These are phyloP conservation scores for Nesoenas mayeri DNA, from an alignment of 2,113 vertebrate species.

Conservation along the genomic window DNA sequence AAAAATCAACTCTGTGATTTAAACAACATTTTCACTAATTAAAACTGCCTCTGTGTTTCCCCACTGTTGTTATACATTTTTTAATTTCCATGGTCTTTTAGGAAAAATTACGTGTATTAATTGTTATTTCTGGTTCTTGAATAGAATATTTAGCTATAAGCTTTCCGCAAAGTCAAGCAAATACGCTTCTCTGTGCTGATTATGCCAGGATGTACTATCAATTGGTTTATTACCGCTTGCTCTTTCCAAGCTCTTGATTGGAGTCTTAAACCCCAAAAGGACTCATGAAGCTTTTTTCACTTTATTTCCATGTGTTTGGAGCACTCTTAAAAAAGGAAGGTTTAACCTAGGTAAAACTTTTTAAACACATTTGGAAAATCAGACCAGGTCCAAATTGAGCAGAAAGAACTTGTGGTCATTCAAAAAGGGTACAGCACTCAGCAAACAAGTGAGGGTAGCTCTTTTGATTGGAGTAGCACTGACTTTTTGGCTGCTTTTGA, in stretches of 20 bases:
- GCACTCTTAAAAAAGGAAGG: slow-evolving; percentile 39
- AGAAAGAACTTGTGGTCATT: background rate
- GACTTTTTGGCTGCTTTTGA: background rate
- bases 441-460: background rate
- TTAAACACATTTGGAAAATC: slow-evolving; percentile 13
- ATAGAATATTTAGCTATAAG: background rate
- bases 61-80: background rate
- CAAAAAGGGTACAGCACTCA: background rate
- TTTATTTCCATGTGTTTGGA: slow-evolving; percentile 31
- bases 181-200: background rate
- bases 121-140: slow-evolving; percentile 14
- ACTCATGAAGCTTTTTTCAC: slow-evolving; percentile 58
- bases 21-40: slow-evolving; percentile 23
- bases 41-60: background rate
- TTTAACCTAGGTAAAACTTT: slow-evolving; percentile 44
- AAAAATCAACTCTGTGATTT: slow-evolving; percentile 24
- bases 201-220: background rate
- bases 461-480: background rate
- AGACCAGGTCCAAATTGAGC: slow-evolving; percentile 9
- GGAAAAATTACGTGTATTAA: slow-evolving; percentile 7
- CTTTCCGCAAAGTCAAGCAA: slow-evolving; percentile 6
- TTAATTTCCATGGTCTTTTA: background rate
- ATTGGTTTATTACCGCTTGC: slow-evolving; percentile 23
- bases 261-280: slow-evolving; percentile 63
- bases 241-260: slow-evolving; percentile 63